Percentiles rank a stretch among this genome's conserved stretches.
Conservation (phyloP, 1,140 invertebrate genomes). For the Rhyacophila brunnea region DNA sequence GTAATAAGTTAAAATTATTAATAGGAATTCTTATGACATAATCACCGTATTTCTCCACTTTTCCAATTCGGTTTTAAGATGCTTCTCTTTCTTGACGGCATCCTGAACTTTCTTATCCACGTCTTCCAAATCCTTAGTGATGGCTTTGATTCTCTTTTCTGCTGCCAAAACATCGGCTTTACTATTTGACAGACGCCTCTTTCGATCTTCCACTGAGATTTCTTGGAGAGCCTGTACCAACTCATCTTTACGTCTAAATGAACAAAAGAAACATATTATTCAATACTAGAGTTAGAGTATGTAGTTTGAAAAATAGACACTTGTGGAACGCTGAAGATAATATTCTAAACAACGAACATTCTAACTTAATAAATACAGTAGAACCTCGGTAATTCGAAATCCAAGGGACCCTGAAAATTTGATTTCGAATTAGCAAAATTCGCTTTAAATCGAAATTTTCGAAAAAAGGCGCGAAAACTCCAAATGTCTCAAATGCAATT, state of each 20-base stretch:
- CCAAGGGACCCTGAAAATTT: too few species aligned
- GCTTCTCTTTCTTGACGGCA: constrained; percentile 71
- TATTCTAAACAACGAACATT: neutral
- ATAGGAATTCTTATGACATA: too few species aligned
- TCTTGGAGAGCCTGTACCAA: constrained; percentile 89
- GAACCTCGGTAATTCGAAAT: too few species aligned
- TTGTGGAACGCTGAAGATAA: neutral
- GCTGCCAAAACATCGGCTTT: constrained; percentile 75
- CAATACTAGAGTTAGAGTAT: too few species aligned
- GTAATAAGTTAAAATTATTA: neutral
- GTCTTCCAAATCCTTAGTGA: constrained; percentile 77
- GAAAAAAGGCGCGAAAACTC: too few species aligned
- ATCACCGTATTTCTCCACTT: constrained; percentile 75
- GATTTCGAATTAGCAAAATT: too few species aligned
- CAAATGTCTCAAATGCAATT: too few species aligned
- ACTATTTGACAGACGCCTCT: constrained; percentile 81
- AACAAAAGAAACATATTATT: neutral
- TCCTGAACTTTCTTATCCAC: constrained; percentile 65
- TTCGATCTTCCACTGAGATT: constrained; percentile 92
- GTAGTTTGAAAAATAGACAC: too few species aligned
- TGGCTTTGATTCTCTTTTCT: constrained; percentile 79
- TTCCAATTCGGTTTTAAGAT: constrained; percentile 72
- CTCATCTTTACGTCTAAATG: constrained; percentile 73
- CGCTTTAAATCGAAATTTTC: too few species aligned
- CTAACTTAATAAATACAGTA: too few species aligned